Evolutionary conservation across 2,888 invertebrate genomes (phyloP).

Genomic region (Leptogaster cylindrica): DNA sequence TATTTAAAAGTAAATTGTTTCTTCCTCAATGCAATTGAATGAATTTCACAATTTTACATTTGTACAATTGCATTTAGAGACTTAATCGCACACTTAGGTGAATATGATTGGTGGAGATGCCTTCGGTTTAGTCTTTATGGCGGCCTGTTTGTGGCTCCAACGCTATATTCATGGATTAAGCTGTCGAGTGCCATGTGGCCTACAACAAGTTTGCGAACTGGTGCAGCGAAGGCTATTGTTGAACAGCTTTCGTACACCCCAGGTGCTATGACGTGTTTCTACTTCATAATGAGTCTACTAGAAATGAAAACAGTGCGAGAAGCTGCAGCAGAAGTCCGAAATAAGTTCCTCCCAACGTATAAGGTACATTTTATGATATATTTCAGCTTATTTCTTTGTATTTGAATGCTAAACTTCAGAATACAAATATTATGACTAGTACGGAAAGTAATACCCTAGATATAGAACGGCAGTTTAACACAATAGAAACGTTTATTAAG

Average conservation of each 20-base stretch:
- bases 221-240: conserved; percentile 75
- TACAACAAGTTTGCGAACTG: conserved; percentile 70
- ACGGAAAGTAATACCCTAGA: no score
- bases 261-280: conserved; percentile 77
- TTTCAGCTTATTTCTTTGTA: not conserved
- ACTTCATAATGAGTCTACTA: conserved; percentile 76
- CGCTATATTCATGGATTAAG: conserved; percentile 79
- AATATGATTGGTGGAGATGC: conserved; percentile 73
- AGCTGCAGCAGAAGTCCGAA: conserved; percentile 71
- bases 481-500: no score
- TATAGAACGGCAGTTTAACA: no score
- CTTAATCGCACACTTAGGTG: conserved; percentile 56
- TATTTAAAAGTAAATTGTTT: no score
- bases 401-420: no score
- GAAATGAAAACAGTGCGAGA: conserved; percentile 70
- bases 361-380: conserved; percentile 51
- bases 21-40: no score
- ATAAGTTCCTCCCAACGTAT: conserved; percentile 78
- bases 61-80: no score
- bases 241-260: conserved; percentile 81
- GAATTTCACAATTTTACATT: not conserved
- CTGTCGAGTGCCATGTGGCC: conserved; percentile 80
- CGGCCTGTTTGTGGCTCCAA: conserved; percentile 81
- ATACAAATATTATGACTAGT: no score
- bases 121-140: conserved; percentile 79